Conservation (phyloP, 1,140 invertebrate species). For the Venustaconcha ellipsiformis region DNA sequence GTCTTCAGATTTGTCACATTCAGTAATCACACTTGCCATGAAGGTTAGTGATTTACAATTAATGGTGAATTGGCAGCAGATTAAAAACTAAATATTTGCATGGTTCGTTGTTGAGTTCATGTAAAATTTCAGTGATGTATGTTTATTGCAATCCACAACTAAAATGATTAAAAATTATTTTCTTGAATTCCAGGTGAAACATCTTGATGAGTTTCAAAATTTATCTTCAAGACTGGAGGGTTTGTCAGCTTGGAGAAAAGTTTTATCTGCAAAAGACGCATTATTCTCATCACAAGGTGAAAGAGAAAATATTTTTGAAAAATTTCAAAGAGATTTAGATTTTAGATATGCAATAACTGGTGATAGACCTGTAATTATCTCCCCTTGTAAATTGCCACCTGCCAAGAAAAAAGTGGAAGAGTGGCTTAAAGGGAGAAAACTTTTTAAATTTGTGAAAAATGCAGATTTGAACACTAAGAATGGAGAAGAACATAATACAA, state of each 20-base stretch:
- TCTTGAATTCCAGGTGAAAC: conserved; percentile 38
- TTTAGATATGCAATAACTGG: conserved; percentile 46
- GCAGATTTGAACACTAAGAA: conserved; percentile 7
- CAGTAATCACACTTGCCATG: too few relatives aligned
- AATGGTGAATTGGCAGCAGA: too few relatives aligned
- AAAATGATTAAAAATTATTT: too few relatives aligned
- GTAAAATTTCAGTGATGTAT: too few relatives aligned
- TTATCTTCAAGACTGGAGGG: conserved; percentile 19
- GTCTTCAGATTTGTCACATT: too few relatives aligned
- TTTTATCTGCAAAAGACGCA: conserved; percentile 29
- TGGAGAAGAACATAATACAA: too few relatives aligned
- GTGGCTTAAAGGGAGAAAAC: conserved; percentile 44
- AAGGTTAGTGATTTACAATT: too few relatives aligned
- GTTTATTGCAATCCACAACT: too few relatives aligned
- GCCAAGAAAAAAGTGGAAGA: conserved; percentile 26
- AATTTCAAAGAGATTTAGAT: conserved; percentile 47
- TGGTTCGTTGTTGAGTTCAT: too few relatives aligned
- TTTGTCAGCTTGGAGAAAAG: conserved; percentile 39
- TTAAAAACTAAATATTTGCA: too few relatives aligned
- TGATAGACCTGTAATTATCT: conserved; percentile 48
- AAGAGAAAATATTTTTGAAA: conserved; percentile 38
- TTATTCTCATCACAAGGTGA: conserved; percentile 41
- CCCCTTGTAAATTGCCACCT: conserved; percentile 57
- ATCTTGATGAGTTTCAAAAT: conserved; percentile 37
- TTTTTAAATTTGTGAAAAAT: conserved; percentile 28